A percentile compares a stretch with the other conserved stretches of the same genome.
Conservation (phyloP, 2,797 vertebrate genomes). For the Florisuga fusca region DNA sequence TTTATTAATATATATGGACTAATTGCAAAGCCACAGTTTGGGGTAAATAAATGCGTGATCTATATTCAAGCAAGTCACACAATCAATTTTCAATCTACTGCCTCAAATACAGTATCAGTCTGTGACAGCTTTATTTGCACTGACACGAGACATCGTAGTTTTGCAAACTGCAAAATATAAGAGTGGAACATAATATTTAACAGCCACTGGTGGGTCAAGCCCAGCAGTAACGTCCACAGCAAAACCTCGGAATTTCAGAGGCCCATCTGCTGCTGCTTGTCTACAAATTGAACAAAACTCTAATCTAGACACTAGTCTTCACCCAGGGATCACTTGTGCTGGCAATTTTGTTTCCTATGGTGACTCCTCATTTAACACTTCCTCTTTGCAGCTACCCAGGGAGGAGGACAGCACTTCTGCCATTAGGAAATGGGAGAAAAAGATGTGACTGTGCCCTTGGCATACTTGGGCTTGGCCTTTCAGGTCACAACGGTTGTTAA, state of each 20-base stretch:
- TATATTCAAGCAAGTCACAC: slow-evolving; percentile 57
- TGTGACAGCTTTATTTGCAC: slow-evolving; percentile 56
- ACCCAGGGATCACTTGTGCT: not conserved
- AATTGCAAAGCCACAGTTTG: slow-evolving; percentile 35
- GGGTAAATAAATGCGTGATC: slow-evolving; percentile 54
- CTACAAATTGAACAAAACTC: not conserved
- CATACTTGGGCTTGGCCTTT: not conserved
- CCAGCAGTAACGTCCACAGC: not conserved
- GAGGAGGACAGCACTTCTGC: not conserved
- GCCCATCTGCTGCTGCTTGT: not conserved
- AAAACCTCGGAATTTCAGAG: not conserved
- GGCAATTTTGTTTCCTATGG: not conserved
- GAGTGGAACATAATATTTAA: slow-evolving; percentile 16
- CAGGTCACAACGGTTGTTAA: not conserved
- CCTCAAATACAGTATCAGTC: slow-evolving; percentile 44
- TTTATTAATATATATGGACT: slow-evolving; percentile 72
- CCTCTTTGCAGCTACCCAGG: not conserved
- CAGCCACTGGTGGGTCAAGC: not conserved
- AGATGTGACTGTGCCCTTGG: not conserved
- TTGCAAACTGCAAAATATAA: slow-evolving; percentile 38
- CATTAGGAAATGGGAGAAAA: not conserved
- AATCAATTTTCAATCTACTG: slow-evolving; percentile 66
- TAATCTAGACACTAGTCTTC: not conserved
- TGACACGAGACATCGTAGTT: slow-evolving; percentile 34
- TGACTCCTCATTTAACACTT: not conserved